Evolutionary conservation across 2,113 vertebrate genomes (phyloP).

Genomic region (Trichomycterus rosablanca): DNA sequence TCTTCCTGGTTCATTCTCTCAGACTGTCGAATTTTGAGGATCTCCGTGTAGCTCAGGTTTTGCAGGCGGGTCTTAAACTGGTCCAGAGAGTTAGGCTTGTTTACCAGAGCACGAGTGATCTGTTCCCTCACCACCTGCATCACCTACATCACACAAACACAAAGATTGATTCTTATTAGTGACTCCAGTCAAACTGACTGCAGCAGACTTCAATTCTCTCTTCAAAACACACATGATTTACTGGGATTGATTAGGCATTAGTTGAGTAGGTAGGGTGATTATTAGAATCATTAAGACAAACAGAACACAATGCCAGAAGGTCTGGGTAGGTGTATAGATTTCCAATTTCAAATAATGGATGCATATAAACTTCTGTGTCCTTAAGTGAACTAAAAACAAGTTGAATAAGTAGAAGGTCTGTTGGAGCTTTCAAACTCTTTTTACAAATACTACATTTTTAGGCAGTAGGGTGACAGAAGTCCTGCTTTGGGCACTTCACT

Average conservation of each 20-base stretch:
- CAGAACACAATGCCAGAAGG: neutral
- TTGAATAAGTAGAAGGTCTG: too few species aligned
- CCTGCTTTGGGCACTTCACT: too few species aligned
- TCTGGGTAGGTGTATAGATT: neutral
- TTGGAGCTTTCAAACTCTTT: too few species aligned
- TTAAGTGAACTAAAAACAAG: too few species aligned
- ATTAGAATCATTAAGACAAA: slow-evolving; percentile 1
- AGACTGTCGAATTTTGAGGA: slow-evolving; percentile 97
- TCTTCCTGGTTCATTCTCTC: slow-evolving; percentile 99
- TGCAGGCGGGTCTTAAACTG: slow-evolving; percentile 99
- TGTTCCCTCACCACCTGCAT: slow-evolving; percentile 99
- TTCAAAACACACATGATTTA: neutral
- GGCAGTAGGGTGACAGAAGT: too few species aligned
- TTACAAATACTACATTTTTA: too few species aligned
- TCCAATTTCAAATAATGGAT: too few species aligned
- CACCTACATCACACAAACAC: slow-evolving; percentile 68
- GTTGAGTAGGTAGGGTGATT: neutral
- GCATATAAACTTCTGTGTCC: too few species aligned
- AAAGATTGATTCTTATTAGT: neutral
- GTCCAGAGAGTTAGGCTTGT: slow-evolving; percentile 99
- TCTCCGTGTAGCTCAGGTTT: slow-evolving; percentile 98
- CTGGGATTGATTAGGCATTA: neutral
- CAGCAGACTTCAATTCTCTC: too few species aligned
- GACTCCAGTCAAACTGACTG: neutral
- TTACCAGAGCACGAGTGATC: slow-evolving; percentile 93